phyloP scores from a whole-genome alignment of 2,113 vertebrate species.

The Ellobius talpinus region DNA sequence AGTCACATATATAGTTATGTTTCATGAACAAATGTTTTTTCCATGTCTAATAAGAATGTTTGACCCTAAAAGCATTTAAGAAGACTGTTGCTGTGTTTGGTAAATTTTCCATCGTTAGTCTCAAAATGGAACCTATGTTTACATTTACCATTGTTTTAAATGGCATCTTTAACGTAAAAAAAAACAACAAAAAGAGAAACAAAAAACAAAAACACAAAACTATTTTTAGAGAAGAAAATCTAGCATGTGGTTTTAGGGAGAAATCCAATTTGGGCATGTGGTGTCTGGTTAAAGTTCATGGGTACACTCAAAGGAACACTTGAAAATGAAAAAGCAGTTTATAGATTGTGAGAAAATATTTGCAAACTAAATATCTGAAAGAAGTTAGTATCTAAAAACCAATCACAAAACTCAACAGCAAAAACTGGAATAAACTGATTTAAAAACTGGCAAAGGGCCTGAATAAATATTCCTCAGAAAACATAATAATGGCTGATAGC shows the following conservation, averaged over 20 bases:
- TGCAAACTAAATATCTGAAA: background rate
- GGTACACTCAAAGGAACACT: background rate
- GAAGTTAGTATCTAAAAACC: background rate
- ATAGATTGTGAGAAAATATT: background rate
- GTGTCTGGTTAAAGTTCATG: background rate
- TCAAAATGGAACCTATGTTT: background rate
- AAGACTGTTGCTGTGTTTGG: background rate
- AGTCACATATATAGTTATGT: background rate
- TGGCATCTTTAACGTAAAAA: background rate
- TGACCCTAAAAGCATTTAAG: background rate
- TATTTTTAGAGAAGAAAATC: conserved; percentile 27
- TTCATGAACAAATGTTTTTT: conserved; percentile 39
- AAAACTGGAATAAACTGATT: background rate
- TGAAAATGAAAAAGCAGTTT: background rate
- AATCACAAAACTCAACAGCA: background rate
- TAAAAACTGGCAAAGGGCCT: background rate
- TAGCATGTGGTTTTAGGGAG: background rate
- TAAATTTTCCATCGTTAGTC: background rate
- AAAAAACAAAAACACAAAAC: background rate
- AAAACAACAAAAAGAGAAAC: background rate
- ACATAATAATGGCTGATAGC: background rate
- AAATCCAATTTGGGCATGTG: background rate
- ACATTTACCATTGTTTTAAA: conserved; percentile 42
- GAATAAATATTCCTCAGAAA: background rate
- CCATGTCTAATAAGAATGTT: background rate